Percentiles rank a stretch among this genome's conserved stretches.
These are phyloP conservation scores for Globia sparganii DNA, from an alignment of 2,888 invertebrate species.

Conservation along the genomic window DNA sequence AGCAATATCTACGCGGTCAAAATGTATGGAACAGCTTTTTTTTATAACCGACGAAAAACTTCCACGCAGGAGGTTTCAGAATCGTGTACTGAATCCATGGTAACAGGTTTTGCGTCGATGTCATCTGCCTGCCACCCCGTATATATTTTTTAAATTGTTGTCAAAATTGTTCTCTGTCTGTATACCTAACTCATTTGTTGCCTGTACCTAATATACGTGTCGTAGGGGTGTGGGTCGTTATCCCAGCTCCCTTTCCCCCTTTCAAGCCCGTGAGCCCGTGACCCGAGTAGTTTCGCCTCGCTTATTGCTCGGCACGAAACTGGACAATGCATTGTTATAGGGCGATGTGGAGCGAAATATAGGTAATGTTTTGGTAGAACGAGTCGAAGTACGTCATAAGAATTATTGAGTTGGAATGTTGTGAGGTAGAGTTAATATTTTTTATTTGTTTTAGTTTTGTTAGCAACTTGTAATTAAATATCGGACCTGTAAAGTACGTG, in stretches of 20 bases:
- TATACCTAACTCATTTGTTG: not conserved
- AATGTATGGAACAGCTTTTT: not conserved
- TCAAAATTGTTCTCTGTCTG: too few relatives aligned
- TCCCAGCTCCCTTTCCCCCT: slow-evolving; percentile 46
- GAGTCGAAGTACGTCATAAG: slow-evolving; percentile 25
- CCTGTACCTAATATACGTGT: slow-evolving; percentile 33
- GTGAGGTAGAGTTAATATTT: not conserved
- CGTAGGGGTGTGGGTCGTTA: slow-evolving; percentile 40
- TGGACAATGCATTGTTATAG: slow-evolving; percentile 59
- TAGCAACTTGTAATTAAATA: not conserved
- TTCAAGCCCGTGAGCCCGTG: slow-evolving; percentile 54
- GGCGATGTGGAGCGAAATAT: slow-evolving; percentile 29
- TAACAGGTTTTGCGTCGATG: not conserved
- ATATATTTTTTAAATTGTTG: not conserved
- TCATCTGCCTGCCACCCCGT: not conserved
- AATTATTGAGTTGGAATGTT: slow-evolving; percentile 20
- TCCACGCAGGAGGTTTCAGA: not conserved
- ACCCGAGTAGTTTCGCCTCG: slow-evolving; percentile 52
- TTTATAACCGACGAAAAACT: not conserved
- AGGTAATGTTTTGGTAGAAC: slow-evolving; percentile 49
- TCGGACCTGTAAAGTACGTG: not conserved
- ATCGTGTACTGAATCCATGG: not conserved
- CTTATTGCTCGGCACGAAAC: slow-evolving; percentile 47
- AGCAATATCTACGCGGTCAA: not conserved
- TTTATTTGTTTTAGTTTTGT: slow-evolving; percentile 1